Evolutionary conservation across 2,888 invertebrate species (phyloP).

Genomic region (Dusona sp.): DNA sequence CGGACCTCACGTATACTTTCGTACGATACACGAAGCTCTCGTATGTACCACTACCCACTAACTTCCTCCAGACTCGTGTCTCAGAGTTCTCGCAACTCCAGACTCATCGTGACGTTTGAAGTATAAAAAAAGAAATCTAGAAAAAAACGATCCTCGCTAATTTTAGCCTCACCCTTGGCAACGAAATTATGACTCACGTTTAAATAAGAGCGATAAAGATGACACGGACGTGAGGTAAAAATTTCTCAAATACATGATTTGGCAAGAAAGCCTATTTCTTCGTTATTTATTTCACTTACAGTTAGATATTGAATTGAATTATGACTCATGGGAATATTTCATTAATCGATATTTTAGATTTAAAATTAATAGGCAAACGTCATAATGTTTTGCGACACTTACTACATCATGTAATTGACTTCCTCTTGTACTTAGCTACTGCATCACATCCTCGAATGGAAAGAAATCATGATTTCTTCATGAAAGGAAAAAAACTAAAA

Average conservation of each 20-base stretch:
- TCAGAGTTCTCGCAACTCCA: constrained; percentile 45
- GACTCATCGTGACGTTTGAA: constrained; percentile 35
- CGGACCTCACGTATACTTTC: constrained; percentile 70
- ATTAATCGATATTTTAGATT: too few relatives aligned
- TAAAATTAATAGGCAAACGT: not conserved
- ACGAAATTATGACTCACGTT: constrained; percentile 8
- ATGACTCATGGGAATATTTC: not conserved
- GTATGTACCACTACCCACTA: constrained; percentile 59
- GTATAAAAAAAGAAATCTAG: constrained; percentile 4
- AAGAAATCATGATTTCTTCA: too few relatives aligned
- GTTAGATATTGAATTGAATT: not conserved
- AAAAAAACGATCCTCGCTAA: constrained; percentile 2
- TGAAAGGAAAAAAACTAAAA: too few relatives aligned
- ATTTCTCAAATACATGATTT: not conserved
- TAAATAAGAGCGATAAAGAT: constrained; percentile 28
- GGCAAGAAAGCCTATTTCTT: constrained; percentile 7
- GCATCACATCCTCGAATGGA: too few relatives aligned
- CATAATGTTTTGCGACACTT: not conserved
- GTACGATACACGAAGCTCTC: constrained; percentile 33
- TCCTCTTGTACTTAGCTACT: not conserved
- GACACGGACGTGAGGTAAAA: constrained; percentile 3
- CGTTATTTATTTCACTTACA: not conserved
- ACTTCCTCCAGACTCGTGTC: constrained; percentile 61
- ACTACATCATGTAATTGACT: not conserved
- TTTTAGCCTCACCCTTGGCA: constrained; percentile 23